Evolutionary conservation across 1,140 invertebrate genomes (phyloP).

Genomic region (Brachionus plicatilis): DNA sequence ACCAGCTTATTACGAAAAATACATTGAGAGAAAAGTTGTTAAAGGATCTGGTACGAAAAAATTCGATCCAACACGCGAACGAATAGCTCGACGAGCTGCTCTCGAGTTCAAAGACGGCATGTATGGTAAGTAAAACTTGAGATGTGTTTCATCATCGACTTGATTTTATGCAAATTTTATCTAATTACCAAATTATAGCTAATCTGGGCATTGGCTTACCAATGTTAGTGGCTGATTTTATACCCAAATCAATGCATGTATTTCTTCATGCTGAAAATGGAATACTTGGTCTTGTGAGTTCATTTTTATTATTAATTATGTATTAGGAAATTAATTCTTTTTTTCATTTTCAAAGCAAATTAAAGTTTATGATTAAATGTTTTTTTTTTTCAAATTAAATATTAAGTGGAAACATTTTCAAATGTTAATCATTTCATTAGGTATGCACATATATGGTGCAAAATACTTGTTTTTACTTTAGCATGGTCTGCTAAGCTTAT

Average conservation of each 20-base stretch:
- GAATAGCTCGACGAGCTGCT: slow-evolving; percentile 82
- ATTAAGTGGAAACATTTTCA: neutral
- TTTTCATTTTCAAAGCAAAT: neutral
- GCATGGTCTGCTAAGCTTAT: too few species aligned
- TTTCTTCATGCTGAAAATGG: slow-evolving; percentile 41
- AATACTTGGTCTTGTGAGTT: slow-evolving; percentile 41
- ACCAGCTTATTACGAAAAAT: slow-evolving; percentile 76
- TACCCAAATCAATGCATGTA: slow-evolving; percentile 28
- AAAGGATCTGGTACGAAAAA: slow-evolving; percentile 57
- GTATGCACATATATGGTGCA: too few species aligned
- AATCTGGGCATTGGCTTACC: slow-evolving; percentile 42
- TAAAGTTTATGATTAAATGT: neutral
- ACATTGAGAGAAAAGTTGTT: slow-evolving; percentile 67
- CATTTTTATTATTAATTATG: neutral
- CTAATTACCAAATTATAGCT: neutral
- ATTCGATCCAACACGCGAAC: slow-evolving; percentile 63
- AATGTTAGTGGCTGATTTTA: slow-evolving; percentile 36
- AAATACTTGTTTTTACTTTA: too few species aligned
- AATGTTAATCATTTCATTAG: neutral
- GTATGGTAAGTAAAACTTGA: slow-evolving; percentile 67
- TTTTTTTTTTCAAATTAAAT: neutral
- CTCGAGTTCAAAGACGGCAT: slow-evolving; percentile 94
- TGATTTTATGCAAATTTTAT: too few species aligned
- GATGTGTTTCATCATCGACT: neutral
- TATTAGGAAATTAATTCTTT: too few species aligned